Percentiles rank a stretch among this genome's conserved stretches.
Evolutionary conservation across 2,113 vertebrate species (phyloP).

Genomic region (Acrocephalus arundinaceus): DNA sequence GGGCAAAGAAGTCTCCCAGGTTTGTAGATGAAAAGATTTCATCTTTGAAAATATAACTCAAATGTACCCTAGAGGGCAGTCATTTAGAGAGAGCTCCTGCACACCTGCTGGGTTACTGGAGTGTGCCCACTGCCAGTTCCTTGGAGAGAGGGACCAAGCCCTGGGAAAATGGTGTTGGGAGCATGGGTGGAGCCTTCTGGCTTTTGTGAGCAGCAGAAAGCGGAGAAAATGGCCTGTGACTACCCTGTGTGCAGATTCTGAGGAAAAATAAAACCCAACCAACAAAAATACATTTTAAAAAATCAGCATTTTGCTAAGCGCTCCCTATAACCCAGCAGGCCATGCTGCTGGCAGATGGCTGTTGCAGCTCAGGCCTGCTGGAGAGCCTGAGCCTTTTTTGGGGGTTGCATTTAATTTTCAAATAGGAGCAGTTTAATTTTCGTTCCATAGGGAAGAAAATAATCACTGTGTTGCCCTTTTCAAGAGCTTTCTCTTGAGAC

Average conservation of each 20-base stretch:
- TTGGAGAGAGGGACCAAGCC: background rate
- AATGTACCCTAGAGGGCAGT: conserved; percentile 68
- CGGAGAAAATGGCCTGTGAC: background rate
- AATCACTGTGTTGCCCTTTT: background rate
- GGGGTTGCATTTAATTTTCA: background rate
- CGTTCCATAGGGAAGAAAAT: background rate
- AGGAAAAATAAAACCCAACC: background rate
- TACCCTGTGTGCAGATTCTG: background rate
- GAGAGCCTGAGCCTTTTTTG: background rate
- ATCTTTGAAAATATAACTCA: conserved; percentile 50
- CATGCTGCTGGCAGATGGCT: background rate
- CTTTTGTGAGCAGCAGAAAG: background rate
- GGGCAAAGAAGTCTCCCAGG: background rate
- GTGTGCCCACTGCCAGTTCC: background rate
- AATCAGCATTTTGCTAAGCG: background rate
- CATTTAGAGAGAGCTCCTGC: conserved; percentile 47
- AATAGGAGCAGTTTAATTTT: background rate
- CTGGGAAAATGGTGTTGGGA: background rate
- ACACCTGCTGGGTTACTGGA: background rate
- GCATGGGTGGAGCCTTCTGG: background rate
- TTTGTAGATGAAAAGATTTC: conserved; percentile 30
- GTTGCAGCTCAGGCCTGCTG: background rate
- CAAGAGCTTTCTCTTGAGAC: background rate
- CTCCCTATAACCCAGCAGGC: background rate
- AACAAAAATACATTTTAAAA: background rate